Evolutionary conservation across 2,113 vertebrate genomes (phyloP), one percentile per base, ranked within the genome.

Genomic region (Dissostichus mawsoni): DNA sequence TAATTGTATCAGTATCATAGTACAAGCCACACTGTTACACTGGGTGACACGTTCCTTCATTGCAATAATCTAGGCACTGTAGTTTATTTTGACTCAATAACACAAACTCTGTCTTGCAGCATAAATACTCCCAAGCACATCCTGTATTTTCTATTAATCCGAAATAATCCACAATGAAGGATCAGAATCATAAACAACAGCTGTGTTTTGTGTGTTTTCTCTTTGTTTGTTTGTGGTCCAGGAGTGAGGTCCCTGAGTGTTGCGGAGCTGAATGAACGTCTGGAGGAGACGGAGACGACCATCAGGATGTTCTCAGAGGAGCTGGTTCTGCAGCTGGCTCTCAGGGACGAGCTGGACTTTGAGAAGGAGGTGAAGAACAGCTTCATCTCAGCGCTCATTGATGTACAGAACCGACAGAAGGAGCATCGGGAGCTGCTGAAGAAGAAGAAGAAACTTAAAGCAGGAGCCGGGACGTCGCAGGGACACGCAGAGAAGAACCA

Each of bases 291-390:
- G 13, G 97, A 99, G 93, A 88, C 88, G 0, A 93, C 96, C 83
- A 97, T 97, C 86, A 94, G 96, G 71, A 94, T 96, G 78, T 96
- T 96, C 81, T 99, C 97, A 0, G 98, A 99, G 89, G 97, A 98
- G 85, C 95, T 99, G 81, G 96, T 99, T 11, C 96, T 96, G 90
- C 97, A 98, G 81, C 85, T 99, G 92, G 98, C 97, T 25, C 90
- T 96, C 64, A 94, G 98, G 76, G 98, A 99, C 17, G 98, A 99
- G 90, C 94, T 99, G 75, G 97, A 98, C 74, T 99, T 99, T 85
- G 97, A 99, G 88, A 99, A 99, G 84, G 98, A 99, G 89, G 98
- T 99, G 92, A 99, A 99, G 92, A 99, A 99, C 94, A 96, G 96
- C 89, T 99, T 99, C 88, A 99, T 99, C 91, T 98, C 98, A 4